phyloP scores from a whole-genome alignment of 2,797 vertebrate species.

The Tarsius wallacei region DNA sequence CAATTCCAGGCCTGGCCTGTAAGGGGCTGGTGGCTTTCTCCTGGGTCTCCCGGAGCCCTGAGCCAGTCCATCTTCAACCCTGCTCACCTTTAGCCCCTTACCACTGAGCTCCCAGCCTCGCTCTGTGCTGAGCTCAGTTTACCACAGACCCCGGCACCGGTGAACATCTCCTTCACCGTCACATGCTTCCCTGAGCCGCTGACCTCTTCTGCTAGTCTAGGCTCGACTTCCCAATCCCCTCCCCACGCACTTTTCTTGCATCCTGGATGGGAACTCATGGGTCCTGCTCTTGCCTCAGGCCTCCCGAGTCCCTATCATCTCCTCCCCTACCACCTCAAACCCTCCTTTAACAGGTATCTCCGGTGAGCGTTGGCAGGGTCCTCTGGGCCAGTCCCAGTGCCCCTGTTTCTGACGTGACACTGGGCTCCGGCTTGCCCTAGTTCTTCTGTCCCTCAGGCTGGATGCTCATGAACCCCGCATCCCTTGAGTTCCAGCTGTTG shows the following conservation, averaged over 20 bases:
- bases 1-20: not conserved
- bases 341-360: not conserved
- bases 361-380: not conserved
- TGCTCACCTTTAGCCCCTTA: not conserved
- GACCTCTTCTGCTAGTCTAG: not conserved
- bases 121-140: not conserved
- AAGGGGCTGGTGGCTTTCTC: not conserved
- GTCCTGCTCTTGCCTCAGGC: not conserved
- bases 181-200: not conserved
- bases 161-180: accelerated
- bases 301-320: not conserved
- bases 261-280: not conserved
- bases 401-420: not conserved
- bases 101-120: not conserved
- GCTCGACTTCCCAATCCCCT: not conserved
- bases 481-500: not conserved
- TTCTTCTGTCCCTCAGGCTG: not conserved
- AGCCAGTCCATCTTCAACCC: not conserved
- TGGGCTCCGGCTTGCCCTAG: not conserved
- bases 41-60: not conserved
- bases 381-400: not conserved
- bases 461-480: not conserved
- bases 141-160: not conserved
- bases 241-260: not conserved
- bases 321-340: not conserved